Conservation (phyloP, 2,797 vertebrate species). For the Tapirus indicus region DNA sequence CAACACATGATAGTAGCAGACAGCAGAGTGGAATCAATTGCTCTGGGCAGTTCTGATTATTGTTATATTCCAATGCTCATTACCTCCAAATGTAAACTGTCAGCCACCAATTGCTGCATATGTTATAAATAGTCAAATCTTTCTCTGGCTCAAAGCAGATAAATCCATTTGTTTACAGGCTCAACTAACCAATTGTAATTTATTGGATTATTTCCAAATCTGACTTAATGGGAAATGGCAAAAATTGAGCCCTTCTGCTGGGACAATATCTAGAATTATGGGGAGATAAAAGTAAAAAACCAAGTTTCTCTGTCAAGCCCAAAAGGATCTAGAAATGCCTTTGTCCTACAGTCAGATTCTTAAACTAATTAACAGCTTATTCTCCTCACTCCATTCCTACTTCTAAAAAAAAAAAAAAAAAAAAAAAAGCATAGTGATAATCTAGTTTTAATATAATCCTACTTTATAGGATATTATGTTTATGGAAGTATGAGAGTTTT, state of each 20-base stretch:
- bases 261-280: neutral
- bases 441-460: neutral
- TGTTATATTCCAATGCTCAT: neutral
- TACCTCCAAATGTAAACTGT: neutral
- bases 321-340: neutral
- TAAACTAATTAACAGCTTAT: neutral
- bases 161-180: neutral
- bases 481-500: neutral
- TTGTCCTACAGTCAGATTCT: neutral
- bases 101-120: neutral
- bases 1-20: neutral
- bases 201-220: neutral
- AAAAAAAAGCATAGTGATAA: neutral
- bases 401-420: slow-evolving; percentile 29
- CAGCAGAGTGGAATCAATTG: neutral
- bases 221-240: neutral
- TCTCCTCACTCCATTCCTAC: neutral
- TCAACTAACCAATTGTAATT: neutral
- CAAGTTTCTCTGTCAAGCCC: neutral
- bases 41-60: neutral
- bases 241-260: neutral
- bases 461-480: neutral
- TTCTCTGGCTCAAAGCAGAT: neutral
- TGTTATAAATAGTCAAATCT: neutral
- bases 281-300: neutral